Base-by-base conservation (phyloP, 2,888 invertebrate species). In the Morpho helenor region DNA sequence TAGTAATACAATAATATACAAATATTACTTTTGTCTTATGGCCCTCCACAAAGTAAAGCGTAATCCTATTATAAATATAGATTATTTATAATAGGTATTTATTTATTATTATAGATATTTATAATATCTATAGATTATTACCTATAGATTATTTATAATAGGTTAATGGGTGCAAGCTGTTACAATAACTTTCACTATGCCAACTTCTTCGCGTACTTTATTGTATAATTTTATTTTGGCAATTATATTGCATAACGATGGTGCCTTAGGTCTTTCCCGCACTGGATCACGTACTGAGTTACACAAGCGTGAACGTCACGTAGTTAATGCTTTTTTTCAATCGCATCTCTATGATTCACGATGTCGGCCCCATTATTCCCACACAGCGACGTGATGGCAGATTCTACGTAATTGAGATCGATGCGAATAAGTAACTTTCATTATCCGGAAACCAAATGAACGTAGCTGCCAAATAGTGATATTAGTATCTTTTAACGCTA, bases 271-370 rank as follows among this genome's bases (percentile, higher is more conserved):
- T 78, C 75, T 80, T 74, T 75, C 68, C 72, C 76, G 85, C 68
- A 77, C 84, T 84, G 75, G 80, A 87, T 87, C 89, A 89, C 89
- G 89, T 89, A 80, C 75, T 65, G 62, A 68, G 82, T 88, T 87
- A 83, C 85, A 86, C 87, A 87, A 89, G 79, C 73, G 73, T 71
- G 70, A 79, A 74, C 78, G 78, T 79, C 79, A 83, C 82, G 81
- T 81, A 76, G 47, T 54, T 47, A 79, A 48, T 45, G 40, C 54
- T 55, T 57, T 81, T 83, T 80, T 82, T 82, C 75, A 73, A 84
- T 82, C 73, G 76, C 63, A 64, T 67, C 64, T 71, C 73, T 75
- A 73, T 86, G 87, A 87, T 76, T 88, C 85, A 77, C 68, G 74
- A 65, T 65, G 65, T 68, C 67, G 62, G 68, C 69, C 63, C 70